Evolutionary conservation across 2,797 vertebrate genomes (phyloP).

Genomic region (Cirrhinus molitorella): DNA sequence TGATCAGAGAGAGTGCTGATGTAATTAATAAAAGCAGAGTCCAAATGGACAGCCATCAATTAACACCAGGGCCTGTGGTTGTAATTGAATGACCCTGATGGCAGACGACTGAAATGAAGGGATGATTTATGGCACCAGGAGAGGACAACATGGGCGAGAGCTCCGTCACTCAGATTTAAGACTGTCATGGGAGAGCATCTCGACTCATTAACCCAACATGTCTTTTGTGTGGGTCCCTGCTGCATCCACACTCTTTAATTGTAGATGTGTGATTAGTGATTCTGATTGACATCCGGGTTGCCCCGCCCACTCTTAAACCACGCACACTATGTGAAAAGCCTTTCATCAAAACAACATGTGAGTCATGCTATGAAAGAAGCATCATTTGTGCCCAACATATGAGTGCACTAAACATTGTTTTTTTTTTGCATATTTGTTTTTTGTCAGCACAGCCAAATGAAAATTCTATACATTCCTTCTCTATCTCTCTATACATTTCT

Average conservation of each 20-base stretch:
- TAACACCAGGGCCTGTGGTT: slow-evolving; percentile 47
- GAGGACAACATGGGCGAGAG: slow-evolving; percentile 6
- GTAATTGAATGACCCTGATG: slow-evolving; percentile 64
- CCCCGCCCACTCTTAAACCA: not conserved
- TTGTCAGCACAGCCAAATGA: no score
- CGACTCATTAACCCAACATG: slow-evolving; percentile 47
- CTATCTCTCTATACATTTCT: no score
- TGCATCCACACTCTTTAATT: slow-evolving; percentile 5
- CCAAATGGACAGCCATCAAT: slow-evolving; percentile 57
- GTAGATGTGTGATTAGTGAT: not conserved
- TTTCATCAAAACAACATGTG: not conserved
- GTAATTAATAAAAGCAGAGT: slow-evolving; percentile 55
- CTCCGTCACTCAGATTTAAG: slow-evolving; percentile 9
- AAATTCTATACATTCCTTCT: no score
- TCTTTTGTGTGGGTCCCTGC: slow-evolving; percentile 23
- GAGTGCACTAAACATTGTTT: not conserved
- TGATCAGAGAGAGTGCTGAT: slow-evolving; percentile 32
- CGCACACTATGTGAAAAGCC: not conserved
- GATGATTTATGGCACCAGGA: slow-evolving; percentile 53
- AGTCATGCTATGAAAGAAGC: not conserved
- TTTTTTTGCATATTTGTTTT: not conserved
- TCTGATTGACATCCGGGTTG: slow-evolving; percentile 23
- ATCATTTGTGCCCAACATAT: not conserved
- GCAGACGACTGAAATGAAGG: slow-evolving; percentile 56
- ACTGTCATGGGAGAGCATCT: slow-evolving; percentile 38